Evolutionary conservation across 2,888 invertebrate genomes (phyloP).

Genomic region (Camponotus fellah): DNA sequence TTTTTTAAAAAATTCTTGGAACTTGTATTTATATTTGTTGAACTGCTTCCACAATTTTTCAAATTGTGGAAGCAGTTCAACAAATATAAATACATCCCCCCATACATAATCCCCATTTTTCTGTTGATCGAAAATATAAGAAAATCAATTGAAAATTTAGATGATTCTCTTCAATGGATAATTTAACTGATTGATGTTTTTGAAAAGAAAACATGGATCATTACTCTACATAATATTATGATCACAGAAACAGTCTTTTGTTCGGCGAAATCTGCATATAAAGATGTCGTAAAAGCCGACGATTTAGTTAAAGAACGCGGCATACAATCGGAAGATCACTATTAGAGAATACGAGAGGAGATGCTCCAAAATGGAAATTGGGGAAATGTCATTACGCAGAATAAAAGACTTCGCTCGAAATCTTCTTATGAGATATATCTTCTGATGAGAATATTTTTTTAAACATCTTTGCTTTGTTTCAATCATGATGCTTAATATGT

Average conservation of each 20-base stretch:
- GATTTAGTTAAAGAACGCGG: conserved; percentile 8
- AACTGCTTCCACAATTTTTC: background rate
- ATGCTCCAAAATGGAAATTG: conserved; percentile 23
- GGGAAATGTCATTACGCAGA: conserved; percentile 2
- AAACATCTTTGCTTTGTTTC: background rate
- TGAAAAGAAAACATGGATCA: background rate
- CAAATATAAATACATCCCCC: too few relatives aligned
- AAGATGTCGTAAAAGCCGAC: background rate
- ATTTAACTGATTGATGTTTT: background rate
- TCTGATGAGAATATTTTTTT: background rate
- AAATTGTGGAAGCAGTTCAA: too few relatives aligned
- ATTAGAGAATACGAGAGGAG: background rate
- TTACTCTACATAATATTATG: background rate
- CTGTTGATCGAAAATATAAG: background rate
- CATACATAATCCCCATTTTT: too few relatives aligned
- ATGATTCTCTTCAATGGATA: background rate
- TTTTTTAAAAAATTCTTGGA: background rate
- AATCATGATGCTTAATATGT: background rate
- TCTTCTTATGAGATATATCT: background rate
- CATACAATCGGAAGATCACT: background rate
- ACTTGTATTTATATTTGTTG: background rate
- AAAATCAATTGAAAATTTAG: background rate
- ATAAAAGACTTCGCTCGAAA: conserved; percentile 23
- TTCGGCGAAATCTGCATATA: background rate
- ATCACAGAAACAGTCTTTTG: background rate